Conservation (phyloP, 2,888 invertebrate species). For the Adelognathus sp. region DNA sequence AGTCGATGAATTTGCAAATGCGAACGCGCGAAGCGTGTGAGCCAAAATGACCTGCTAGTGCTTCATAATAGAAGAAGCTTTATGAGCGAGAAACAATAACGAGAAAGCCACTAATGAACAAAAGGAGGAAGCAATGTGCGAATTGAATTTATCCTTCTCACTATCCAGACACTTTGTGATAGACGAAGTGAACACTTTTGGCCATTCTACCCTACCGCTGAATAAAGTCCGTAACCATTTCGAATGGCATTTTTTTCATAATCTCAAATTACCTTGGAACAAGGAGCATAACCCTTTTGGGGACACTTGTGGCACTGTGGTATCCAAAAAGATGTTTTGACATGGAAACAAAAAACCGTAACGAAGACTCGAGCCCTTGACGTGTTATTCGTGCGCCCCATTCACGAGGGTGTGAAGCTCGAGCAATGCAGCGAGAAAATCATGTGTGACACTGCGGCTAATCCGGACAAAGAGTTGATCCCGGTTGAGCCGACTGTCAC, state of each 20-base stretch:
- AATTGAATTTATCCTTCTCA: no score
- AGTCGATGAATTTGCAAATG: no score
- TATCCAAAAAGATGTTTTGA: background rate
- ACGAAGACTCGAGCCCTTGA: background rate
- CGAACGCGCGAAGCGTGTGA: no score
- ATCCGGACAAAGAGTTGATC: slow-evolving; percentile 80
- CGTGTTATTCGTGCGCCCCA: background rate
- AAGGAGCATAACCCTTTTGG: background rate
- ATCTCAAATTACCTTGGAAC: no score
- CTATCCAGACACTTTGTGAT: background rate
- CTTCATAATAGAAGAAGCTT: no score
- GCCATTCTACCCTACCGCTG: background rate
- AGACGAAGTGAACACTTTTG: background rate
- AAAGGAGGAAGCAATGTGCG: no score
- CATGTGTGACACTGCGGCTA: slow-evolving; percentile 76
- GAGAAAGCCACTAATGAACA: no score
- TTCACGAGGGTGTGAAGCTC: background rate
- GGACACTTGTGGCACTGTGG: background rate
- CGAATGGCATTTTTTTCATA: background rate
- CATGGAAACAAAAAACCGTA: background rate
- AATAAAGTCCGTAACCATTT: background rate
- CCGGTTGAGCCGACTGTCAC: slow-evolving; percentile 75
- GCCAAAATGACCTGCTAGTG: no score
- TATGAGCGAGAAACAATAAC: no score
- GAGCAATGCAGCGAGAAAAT: slow-evolving; percentile 59